A percentile compares a stretch with the other conserved stretches of the same genome.
Conservation (phyloP, 2,113 vertebrate species). For the Rattus rattus region DNA sequence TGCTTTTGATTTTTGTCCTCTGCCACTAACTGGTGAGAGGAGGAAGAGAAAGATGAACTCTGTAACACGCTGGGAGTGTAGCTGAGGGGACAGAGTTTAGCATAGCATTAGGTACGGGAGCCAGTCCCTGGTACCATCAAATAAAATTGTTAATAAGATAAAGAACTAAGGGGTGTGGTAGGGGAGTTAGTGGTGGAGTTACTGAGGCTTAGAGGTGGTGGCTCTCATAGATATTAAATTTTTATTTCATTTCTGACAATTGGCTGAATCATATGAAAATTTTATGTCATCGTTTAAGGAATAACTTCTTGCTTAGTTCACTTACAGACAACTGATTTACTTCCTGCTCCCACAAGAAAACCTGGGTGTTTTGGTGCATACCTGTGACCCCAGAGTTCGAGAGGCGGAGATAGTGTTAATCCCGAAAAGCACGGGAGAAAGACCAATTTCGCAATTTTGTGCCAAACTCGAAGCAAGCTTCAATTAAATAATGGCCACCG, state of each 20-base stretch:
- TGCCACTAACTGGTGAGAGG: not conserved
- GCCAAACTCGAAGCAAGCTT: not conserved
- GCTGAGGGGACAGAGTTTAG: not conserved
- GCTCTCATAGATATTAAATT: not conserved
- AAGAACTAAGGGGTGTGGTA: too few relatives aligned
- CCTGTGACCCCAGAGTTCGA: not conserved
- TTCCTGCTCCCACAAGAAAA: not conserved
- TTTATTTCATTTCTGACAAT: not conserved
- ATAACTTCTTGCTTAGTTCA: not conserved
- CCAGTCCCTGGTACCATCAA: not conserved
- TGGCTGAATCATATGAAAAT: not conserved
- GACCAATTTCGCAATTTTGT: not conserved
- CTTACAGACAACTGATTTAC: not conserved
- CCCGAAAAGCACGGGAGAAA: not conserved
- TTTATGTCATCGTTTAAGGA: not conserved
- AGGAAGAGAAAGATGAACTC: not conserved
- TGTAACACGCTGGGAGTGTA: not conserved
- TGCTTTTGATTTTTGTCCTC: not conserved
- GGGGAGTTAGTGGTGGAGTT: too few relatives aligned
- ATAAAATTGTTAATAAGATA: not conserved
- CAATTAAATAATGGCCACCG: not conserved
- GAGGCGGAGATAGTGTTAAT: not conserved
- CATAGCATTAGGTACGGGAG: too few relatives aligned
- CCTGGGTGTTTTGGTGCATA: not conserved
- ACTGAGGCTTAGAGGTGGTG: not conserved